Conservation (phyloP, 2,888 invertebrate species). For the Epistrophe grossulariae region DNA sequence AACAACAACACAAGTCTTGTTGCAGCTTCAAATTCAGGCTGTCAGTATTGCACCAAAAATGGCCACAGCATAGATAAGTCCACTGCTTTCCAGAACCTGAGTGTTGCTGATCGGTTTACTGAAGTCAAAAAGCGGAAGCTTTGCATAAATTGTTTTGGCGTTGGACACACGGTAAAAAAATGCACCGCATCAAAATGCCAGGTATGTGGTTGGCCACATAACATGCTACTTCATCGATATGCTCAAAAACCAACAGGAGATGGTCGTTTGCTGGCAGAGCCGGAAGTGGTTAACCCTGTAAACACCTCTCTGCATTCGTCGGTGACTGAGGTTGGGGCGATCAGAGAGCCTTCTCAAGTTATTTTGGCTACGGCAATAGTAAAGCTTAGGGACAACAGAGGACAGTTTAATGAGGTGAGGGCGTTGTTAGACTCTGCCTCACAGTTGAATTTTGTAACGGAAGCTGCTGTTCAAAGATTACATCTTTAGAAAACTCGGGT, state of each 20-base stretch:
- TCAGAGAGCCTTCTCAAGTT: background rate
- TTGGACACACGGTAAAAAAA: background rate
- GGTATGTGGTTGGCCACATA: too few relatives aligned
- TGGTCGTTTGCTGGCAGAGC: too few relatives aligned
- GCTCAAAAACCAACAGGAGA: too few relatives aligned
- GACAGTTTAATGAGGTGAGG: constrained; percentile 13
- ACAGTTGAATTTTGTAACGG: background rate
- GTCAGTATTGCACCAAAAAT: background rate
- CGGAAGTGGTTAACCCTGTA: background rate
- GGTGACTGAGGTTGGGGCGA: background rate
- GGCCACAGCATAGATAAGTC: background rate
- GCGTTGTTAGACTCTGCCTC: constrained; percentile 14
- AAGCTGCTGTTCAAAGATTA: background rate
- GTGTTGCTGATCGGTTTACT: background rate
- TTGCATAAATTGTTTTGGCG: background rate
- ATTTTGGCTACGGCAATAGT: background rate
- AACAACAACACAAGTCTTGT: constrained; percentile 5
- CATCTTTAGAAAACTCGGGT: too few relatives aligned
- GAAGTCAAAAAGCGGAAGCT: constrained; percentile 5
- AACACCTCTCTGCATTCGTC: background rate
- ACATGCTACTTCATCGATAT: too few relatives aligned
- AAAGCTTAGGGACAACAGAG: background rate
- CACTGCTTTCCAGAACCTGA: background rate
- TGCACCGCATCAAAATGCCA: background rate
- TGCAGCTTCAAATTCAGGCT: background rate